Evolutionary conservation across 2,797 vertebrate species (phyloP).

Genomic region (Anabas testudineus): DNA sequence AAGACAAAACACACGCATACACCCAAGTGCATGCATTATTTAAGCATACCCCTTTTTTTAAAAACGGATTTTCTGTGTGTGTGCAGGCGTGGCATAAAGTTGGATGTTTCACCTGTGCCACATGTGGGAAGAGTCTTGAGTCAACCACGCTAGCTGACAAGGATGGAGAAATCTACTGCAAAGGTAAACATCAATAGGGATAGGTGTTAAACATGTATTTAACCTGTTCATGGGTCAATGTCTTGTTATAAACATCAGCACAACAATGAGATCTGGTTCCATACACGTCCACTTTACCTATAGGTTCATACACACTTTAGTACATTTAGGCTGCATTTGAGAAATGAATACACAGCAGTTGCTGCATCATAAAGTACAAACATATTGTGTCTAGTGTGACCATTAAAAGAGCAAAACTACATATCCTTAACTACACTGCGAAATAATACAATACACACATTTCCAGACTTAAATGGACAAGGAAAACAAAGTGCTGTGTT

Average conservation of each 20-base stretch:
- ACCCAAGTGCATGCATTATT: neutral
- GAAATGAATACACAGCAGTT: neutral
- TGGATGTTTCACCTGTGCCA: constrained; percentile 92
- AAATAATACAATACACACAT: neutral
- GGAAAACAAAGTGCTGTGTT: no score
- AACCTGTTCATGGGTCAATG: neutral
- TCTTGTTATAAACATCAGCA: neutral
- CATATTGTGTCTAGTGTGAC: neutral
- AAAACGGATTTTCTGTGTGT: constrained; percentile 13
- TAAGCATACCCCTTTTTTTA: neutral
- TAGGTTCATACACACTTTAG: neutral
- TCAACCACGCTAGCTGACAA: constrained; percentile 93
- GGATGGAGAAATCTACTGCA: constrained; percentile 91
- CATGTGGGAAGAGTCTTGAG: constrained; percentile 94
- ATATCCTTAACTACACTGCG: no score
- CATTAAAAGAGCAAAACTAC: neutral
- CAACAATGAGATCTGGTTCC: neutral
- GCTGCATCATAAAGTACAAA: neutral
- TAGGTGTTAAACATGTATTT: neutral
- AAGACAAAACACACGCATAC: constrained; percentile 58
- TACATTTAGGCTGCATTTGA: constrained; percentile 14
- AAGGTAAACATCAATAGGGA: constrained; percentile 71
- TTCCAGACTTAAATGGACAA: neutral
- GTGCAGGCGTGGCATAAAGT: constrained; percentile 93
- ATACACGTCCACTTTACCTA: no score